A percentile compares a stretch with the other conserved stretches of the same genome.
These are phyloP conservation scores for Phortica okadai DNA, from an alignment of 2,888 invertebrate genomes.

Conservation along the genomic window DNA sequence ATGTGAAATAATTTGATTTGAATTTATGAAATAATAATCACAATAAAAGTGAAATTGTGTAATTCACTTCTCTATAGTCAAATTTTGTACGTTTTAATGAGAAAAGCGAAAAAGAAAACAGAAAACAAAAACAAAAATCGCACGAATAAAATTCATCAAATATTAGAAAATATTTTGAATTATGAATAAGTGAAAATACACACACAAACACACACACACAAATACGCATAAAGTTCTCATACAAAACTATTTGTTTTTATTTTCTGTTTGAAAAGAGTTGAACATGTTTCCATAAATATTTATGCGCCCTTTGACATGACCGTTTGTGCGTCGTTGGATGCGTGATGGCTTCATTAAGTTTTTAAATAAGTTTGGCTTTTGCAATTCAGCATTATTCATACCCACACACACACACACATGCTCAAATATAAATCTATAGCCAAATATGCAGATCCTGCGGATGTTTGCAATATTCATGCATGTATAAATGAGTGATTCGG, in stretches of 20 bases:
- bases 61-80: neutral
- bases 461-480: slow-evolving; percentile 16
- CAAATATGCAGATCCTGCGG: neutral
- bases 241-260: neutral
- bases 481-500: slow-evolving; percentile 24
- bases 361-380: slow-evolving; percentile 7
- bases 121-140: neutral
- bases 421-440: neutral
- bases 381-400: neutral
- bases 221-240: neutral
- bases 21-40: neutral
- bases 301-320: slow-evolving; percentile 23
- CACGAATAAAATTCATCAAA: neutral
- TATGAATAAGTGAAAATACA: neutral
- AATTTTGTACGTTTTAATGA: neutral
- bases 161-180: neutral
- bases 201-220: neutral
- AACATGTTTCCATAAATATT: slow-evolving; percentile 21
- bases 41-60: neutral
- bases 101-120: no score
- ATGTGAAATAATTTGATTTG: neutral
- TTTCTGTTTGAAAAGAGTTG: neutral
- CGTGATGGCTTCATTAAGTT: slow-evolving; percentile 4
- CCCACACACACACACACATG: neutral
- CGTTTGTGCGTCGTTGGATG: neutral